Evolutionary conservation across 2,797 vertebrate species (phyloP).

Genomic region (Sarcophilus harrisii): DNA sequence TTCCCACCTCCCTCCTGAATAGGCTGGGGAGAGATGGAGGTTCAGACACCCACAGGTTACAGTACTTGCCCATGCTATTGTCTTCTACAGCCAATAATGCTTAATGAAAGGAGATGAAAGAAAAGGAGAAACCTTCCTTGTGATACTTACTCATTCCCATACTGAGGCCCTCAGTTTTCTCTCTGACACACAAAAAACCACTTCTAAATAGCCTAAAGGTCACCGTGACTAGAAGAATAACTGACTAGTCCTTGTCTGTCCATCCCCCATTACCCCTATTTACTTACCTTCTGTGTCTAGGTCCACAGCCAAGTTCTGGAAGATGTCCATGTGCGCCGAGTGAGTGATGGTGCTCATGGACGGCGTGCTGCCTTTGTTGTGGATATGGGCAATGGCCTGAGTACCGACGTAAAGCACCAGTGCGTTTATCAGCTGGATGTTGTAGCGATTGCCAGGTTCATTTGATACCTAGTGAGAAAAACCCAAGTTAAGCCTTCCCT

Average conservation of each 20-base stretch:
- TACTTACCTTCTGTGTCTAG: slow-evolving; percentile 97
- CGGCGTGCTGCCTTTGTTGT: slow-evolving; percentile 99
- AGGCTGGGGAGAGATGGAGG: not conserved
- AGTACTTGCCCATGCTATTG: not conserved
- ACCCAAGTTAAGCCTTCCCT: slow-evolving; percentile 29
- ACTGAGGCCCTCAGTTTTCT: not conserved
- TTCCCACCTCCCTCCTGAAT: not conserved
- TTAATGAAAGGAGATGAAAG: not conserved
- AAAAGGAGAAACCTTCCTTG: not conserved
- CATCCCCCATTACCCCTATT: not conserved
- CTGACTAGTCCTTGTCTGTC: not conserved
- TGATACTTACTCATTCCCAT: not conserved
- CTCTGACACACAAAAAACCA: not conserved
- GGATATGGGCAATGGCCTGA: slow-evolving; percentile 98
- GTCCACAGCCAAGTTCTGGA: slow-evolving; percentile 99
- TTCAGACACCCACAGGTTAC: not conserved
- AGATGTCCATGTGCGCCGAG: slow-evolving; percentile 99
- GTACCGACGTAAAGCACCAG: slow-evolving; percentile 98
- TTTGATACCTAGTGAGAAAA: slow-evolving; percentile 90
- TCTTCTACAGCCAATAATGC: slow-evolving; percentile 9
- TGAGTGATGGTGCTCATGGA: slow-evolving; percentile 99
- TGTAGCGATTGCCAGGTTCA: slow-evolving; percentile 98
- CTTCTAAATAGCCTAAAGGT: not conserved
- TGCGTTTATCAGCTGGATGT: slow-evolving; percentile 99
- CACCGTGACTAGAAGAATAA: not conserved